Percentiles rank a stretch among this genome's conserved stretches.
These are phyloP conservation scores for Microtus richardsoni DNA, from an alignment of 2,113 vertebrate genomes.

Conservation along the genomic window DNA sequence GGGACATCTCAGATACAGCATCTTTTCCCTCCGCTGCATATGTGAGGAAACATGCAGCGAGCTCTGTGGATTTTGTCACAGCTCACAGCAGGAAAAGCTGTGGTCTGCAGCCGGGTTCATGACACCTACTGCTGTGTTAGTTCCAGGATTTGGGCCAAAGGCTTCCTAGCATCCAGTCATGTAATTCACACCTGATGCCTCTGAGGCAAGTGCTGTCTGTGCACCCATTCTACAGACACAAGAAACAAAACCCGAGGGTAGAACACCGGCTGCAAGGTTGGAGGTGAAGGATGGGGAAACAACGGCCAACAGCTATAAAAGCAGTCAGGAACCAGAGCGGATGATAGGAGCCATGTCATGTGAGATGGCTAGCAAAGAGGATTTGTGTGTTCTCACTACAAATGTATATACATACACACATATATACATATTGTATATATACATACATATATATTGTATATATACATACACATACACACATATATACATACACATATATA, in stretches of 20 bases:
- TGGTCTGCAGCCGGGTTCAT: background rate
- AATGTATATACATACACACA: too few species aligned
- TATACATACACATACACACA: too few species aligned
- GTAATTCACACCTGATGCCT: accelerated
- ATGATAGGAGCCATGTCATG: accelerated
- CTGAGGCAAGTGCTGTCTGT: too few species aligned
- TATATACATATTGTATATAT: too few species aligned
- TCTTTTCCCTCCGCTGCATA: accelerated
- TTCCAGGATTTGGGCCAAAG: background rate
- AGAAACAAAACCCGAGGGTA: background rate
- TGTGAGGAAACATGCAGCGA: background rate
- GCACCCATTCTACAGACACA: too few species aligned
- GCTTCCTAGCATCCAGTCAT: background rate
- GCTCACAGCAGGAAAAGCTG: background rate
- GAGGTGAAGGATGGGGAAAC: too few species aligned
- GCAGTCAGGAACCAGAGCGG: background rate
- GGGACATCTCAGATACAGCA: background rate
- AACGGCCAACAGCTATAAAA: accelerated
- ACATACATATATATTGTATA: accelerated
- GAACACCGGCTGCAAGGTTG: too few species aligned
- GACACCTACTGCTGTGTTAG: too few species aligned
- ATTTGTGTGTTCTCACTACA: too few species aligned
- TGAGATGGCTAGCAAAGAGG: background rate
- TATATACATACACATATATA: too few species aligned
- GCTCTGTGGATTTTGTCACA: too few species aligned